Conservation (phyloP, 2,113 vertebrate genomes). For the Menidia beryllina region DNA sequence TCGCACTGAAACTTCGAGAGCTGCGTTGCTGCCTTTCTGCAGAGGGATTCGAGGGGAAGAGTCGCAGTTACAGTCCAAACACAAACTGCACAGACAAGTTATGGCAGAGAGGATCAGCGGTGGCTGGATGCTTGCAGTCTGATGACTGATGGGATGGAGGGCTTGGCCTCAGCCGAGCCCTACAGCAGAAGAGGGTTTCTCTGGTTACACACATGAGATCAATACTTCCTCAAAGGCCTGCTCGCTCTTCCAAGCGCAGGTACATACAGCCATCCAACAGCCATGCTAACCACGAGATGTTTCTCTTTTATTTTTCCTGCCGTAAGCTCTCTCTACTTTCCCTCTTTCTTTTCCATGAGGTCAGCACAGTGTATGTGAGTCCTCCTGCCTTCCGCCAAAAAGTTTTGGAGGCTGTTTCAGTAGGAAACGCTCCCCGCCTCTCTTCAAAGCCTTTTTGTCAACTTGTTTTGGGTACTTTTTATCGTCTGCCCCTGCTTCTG, state of each 20-base stretch:
- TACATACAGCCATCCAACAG: constrained; percentile 62
- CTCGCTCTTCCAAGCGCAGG: constrained; percentile 61
- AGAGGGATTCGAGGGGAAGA: constrained; percentile 37
- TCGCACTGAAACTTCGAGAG: too few relatives aligned
- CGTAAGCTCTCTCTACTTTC: constrained; percentile 15
- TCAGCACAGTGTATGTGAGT: constrained; percentile 33
- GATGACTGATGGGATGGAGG: constrained; percentile 66
- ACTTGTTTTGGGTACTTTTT: constrained; percentile 52
- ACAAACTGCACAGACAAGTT: constrained; percentile 55
- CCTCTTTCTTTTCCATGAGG: constrained; percentile 40
- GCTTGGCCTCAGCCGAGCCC: constrained; percentile 57
- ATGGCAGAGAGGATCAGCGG: constrained; percentile 64
- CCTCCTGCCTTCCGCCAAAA: constrained; percentile 11
- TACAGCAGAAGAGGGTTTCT: constrained; percentile 71
- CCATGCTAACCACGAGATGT: constrained; percentile 64
- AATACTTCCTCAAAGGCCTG: constrained; percentile 66
- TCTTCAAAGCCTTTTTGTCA: constrained; percentile 33
- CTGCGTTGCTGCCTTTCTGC: constrained; percentile 1
- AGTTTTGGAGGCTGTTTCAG: constrained; percentile 15
- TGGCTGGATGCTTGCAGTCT: constrained; percentile 51
- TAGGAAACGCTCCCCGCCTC: constrained; percentile 29
- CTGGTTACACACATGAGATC: constrained; percentile 74
- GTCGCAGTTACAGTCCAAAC: constrained; percentile 64
- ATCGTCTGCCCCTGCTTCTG: too few relatives aligned
- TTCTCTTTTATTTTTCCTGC: constrained; percentile 23